These are phyloP conservation scores for Ichneumon xanthorius DNA, from an alignment of 2,888 invertebrate species.

Conservation along the genomic window DNA sequence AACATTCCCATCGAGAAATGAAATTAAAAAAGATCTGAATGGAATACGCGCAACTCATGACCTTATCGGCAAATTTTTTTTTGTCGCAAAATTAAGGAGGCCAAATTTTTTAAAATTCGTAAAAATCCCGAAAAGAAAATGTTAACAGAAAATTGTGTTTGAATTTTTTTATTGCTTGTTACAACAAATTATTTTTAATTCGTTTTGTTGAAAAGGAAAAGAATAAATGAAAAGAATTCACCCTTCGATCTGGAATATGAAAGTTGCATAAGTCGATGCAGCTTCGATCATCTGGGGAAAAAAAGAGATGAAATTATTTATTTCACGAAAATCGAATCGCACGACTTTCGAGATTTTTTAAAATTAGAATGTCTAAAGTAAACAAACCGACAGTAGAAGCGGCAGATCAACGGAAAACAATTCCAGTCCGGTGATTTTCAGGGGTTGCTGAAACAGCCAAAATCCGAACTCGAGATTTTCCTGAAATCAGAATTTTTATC, in stretches of 20 bases:
- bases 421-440: conserved; percentile 14
- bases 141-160: too few relatives aligned
- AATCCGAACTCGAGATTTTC: conserved; percentile 50
- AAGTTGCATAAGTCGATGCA: conserved; percentile 15
- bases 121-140: too few relatives aligned
- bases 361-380: neutral
- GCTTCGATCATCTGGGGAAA: conserved; percentile 34
- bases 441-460: conserved; percentile 27
- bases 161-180: too few relatives aligned
- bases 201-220: neutral
- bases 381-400: conserved; percentile 32
- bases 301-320: neutral
- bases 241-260: neutral
- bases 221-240: too few relatives aligned
- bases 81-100: too few relatives aligned
- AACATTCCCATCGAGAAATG: too few relatives aligned
- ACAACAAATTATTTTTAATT: neutral
- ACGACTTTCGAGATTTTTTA: neutral
- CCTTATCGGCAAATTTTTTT: too few relatives aligned
- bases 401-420: conserved; percentile 44
- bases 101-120: too few relatives aligned
- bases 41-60: too few relatives aligned
- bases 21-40: too few relatives aligned
- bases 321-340: neutral
- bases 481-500: neutral